Percentiles rank a stretch among this genome's conserved stretches.
These are phyloP conservation scores for Clunio marinus DNA, from an alignment of 2,888 invertebrate species.

Conservation along the genomic window DNA sequence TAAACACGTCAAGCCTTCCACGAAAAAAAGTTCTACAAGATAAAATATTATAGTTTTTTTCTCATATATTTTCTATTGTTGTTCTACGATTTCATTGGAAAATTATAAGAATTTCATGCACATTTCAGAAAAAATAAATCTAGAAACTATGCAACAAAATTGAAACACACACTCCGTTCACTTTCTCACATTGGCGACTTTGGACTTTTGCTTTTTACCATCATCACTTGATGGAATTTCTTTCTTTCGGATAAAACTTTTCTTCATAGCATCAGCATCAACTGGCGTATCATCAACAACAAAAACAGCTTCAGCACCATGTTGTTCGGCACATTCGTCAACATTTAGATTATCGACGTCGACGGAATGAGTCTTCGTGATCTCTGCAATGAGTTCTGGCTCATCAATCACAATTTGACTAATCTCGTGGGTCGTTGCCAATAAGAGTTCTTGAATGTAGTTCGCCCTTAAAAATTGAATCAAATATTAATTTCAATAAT, in stretches of 20 bases:
- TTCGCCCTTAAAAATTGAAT: slow-evolving; percentile 48
- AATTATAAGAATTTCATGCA: no score
- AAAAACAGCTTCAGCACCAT: slow-evolving; percentile 8
- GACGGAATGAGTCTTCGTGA: not conserved
- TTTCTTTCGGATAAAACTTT: slow-evolving; percentile 32
- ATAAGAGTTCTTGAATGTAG: slow-evolving; percentile 66
- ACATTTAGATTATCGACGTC: not conserved
- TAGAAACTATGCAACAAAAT: slow-evolving; percentile 10
- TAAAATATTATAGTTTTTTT: no score
- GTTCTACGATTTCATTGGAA: no score
- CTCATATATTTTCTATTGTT: no score
- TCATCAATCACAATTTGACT: slow-evolving; percentile 36
- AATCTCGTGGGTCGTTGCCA: slow-evolving; percentile 52
- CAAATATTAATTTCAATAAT: not conserved
- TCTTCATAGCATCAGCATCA: slow-evolving; percentile 24
- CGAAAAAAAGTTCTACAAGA: no score
- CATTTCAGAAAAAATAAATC: slow-evolving; percentile 5
- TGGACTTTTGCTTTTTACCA: slow-evolving; percentile 30
- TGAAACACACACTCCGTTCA: not conserved
- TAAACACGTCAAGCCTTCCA: no score
- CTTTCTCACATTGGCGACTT: slow-evolving; percentile 27
- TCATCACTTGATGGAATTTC: slow-evolving; percentile 31
- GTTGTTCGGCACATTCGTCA: not conserved
- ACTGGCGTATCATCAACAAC: not conserved
- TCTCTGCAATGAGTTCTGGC: not conserved